Evolutionary conservation across 2,888 invertebrate genomes (phyloP), one percentile per base, ranked within the genome.

Genomic region (Lithophane leautieri): DNA sequence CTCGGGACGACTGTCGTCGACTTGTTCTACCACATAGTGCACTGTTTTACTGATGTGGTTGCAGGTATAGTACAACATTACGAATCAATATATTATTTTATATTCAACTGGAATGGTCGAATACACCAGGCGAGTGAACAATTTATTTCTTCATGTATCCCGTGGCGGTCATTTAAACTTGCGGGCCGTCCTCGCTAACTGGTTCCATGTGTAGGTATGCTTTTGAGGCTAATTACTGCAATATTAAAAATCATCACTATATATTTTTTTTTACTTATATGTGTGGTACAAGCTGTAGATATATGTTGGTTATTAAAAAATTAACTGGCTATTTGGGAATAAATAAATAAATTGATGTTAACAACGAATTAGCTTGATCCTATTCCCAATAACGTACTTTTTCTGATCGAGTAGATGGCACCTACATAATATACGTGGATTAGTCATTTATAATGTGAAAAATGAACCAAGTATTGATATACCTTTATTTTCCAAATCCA

Each of bases 31-130:
- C 81, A 90, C 0, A 67, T 92, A 22, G 86, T 94, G 76, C 93
- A 94, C 67, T 93, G 94, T 65, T 89, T 95, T 61, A 94, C 94
- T 2, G 94, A 94, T 61, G 95, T 93, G 1, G 91, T 94, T 44
- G 88, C 95, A 91, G 96, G 95, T 96, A 83, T 86, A 87, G 40
- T 70, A 60, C 28, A 58, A 28, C 28, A 16, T 28, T 28, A 28
- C 9, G 28, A 58, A 58, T 28, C 16, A 16, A 58, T 9, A 28
- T 28, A 28, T 58, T 28, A 16, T 28, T 58, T 28, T 58, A 28
- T 28, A 1, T 56, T 58, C 28, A 58, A 58, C 28, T 58, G 28
- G 28, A 16, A 58, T 16, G 14, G 58, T 58, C 8, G 14, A 16
- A 28, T 58, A 16, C 58, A 28, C 56, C 16, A 58, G 28, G 16